phyloP scores from a whole-genome alignment of 2,888 invertebrate species.

The Hypolimnas misippus region DNA sequence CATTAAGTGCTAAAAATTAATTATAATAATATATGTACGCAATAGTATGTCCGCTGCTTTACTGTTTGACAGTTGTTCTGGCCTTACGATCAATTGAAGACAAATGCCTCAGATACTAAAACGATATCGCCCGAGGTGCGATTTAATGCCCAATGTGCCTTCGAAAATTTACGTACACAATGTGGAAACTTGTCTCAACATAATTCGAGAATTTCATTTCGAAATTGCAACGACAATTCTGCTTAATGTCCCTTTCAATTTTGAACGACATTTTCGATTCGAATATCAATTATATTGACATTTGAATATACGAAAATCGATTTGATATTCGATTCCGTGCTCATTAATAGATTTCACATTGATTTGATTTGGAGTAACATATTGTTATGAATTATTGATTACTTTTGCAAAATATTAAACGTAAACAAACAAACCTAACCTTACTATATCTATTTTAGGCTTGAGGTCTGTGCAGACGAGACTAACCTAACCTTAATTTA shows the following conservation, averaged over 20 bases:
- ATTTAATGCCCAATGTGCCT: constrained; percentile 57
- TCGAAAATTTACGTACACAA: constrained; percentile 55
- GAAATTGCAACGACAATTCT: constrained; percentile 37
- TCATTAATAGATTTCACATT: constrained; percentile 14
- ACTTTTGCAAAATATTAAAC: neutral
- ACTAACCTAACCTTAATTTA: no score
- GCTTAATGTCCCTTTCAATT: constrained; percentile 30
- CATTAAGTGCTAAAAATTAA: no score
- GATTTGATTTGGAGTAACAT: neutral
- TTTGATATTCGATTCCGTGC: constrained; percentile 17
- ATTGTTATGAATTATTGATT: constrained; percentile 14
- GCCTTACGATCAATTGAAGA: constrained; percentile 60
- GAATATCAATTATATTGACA: constrained; percentile 27
- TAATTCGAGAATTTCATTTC: constrained; percentile 44
- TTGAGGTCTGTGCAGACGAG: no score
- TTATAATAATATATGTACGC: no score
- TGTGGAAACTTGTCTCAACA: constrained; percentile 43
- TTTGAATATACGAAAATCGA: constrained; percentile 19
- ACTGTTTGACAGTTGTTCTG: constrained; percentile 42
- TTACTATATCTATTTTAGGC: no score
- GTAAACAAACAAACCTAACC: no score
- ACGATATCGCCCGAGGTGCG: constrained; percentile 62
- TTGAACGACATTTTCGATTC: constrained; percentile 31
- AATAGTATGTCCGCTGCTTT: constrained; percentile 16
- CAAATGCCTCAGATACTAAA: constrained; percentile 67